Base-by-base conservation (phyloP, 2,888 invertebrate genomes). In the Andrena haemorrhoa region DNA sequence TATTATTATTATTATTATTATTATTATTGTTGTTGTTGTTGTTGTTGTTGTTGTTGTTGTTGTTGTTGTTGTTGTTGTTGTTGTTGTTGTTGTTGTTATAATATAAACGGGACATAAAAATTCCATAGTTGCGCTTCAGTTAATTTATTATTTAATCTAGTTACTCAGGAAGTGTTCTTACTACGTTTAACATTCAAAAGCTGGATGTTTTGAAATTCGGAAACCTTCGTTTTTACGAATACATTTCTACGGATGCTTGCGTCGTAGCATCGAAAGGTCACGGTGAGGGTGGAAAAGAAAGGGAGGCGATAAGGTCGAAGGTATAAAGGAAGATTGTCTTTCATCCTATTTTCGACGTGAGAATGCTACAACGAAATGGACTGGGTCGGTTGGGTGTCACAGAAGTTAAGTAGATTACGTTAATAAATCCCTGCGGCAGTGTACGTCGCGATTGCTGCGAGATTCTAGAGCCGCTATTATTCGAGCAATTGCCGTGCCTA, bases 361-460 rank as follows among this genome's bases (percentile, higher is more conserved):
- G 64, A 70, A 75, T 65, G 66, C 64, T 73, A 74, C 69, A 77
- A 82, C 75, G 82, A 82, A 83, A 83, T 78, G 60, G 79, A 79
- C 76, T 58, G 70, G 64, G 71, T 65, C 65, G 60, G 70, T 58
- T 84, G 72, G 79, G 78, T 87, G 86, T 83, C 89, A 87, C 86
- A 82, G 85, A 84, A 89, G 89, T 90, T 91, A 90, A 92, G 89
- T 87, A 91, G 92, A 92, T 91, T 92, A 92, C 89, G 86, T 89
- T 92, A 90, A 92, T 91, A 91, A 91, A 91, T 92, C 91, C 88
- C 86, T 70, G 78, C 77, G 76, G 81, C 73, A 83, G 83, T 75
- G 85, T 85, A 85, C 90, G 89, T 41, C 41, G 90, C 88, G 88
- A 89, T 90, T 88, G 85, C 82, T 77, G 80, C 79, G 86, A 89